Evolutionary conservation across 2,797 vertebrate species (phyloP), one percentile per base, ranked within the genome.

Genomic region (Lacerta viridis): DNA sequence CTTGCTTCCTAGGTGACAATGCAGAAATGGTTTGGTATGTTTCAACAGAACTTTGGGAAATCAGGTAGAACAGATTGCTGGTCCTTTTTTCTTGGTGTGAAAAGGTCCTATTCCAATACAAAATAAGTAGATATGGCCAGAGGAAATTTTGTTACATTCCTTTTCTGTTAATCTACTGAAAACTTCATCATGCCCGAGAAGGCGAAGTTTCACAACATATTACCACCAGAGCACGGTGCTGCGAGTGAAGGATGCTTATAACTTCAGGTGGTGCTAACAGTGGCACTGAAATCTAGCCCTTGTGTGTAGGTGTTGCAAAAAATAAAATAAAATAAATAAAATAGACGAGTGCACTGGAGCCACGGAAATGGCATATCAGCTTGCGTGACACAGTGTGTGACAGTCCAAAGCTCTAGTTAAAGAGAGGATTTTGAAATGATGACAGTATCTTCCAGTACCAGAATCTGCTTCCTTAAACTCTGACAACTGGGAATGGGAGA

Each of bases 311-410:
- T 86, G 27, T n/a, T 71, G 81, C 23, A 79, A 3, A 33, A 50
- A 83, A 84, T 13, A 55, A 84, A 27, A 55, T 55, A 55, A 41
- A 41, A 41, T 43, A 43, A 55, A 55, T 55, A 55, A 55, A 55
- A 55, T 55, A 55, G 50, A 69, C 66, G 41, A 36, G 25, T 1
- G 0, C 78, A 27, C 15, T 78, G 75, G 68, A 66, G 64, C 46
- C 64, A 33, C 88, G 20, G 41, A 87, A 90, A 86, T 36, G 25
- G 11, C 71, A 59, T 83, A n/a, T 5, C 88, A 9, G 33, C 86
- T 95, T 93, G n/a, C 46, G 89, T 93, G 83, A 36, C 86, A 94
- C 84, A 87, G 89, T 90, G 90, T 68, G 86, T 17, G n/a, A 20
- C 71, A 84, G 89, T 92, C 89, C 74, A 64, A 88, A 92, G 85